Evolutionary conservation across 1,140 invertebrate species (phyloP), one percentile per base, ranked within the genome.

Genomic region (Dreissena rostriformis): DNA sequence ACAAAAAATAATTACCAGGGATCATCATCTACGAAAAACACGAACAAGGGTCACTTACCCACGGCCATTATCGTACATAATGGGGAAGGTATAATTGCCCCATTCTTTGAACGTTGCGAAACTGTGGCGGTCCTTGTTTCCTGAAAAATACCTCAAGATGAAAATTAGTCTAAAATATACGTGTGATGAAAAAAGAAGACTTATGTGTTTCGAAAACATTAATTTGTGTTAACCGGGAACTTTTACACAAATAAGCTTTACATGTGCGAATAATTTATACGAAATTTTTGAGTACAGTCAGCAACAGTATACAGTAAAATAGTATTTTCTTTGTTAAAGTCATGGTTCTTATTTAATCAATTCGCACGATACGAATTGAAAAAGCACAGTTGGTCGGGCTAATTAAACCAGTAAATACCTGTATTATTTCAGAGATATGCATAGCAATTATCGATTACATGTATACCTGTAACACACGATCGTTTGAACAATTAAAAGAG

Each of bases 41-140:
- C 39, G 39, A 39, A 39, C 39, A 39, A 39, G 8, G 8, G 39
- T 8, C 39, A 66, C 79, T 28, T 73, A 82, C 79, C 79, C 79
- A 17, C 71, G 39, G 0, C 79, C 79, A 53, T 82, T 82, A 22
- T 82, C 79, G 22, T 65, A 82, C 26, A 66, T 28, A 15, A 82
- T 72, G 19, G 71, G 79, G 52, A 82, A 82, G 19, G 70, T 53
- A 66, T 57, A 82, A 51, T 82, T 74, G 0, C 71, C 71, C 39
- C 55, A 82, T 52, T 82, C 70, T 28, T 49, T 49, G n/a, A 82
- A 82, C 24, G n/a, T 74, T 24, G 26, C 79, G 24, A 82, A 39
- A 26, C 51, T 73, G 49, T 82, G 79, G 15, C 79, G 70, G 51
- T 82, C 79, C 63, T 73, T 82, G 52, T 82, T 82, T 15, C 79